A percentile compares a stretch with the other conserved stretches of the same genome.
These are phyloP conservation scores for Dorcus hopei DNA, from an alignment of 2,888 invertebrate species.

Conservation along the genomic window DNA sequence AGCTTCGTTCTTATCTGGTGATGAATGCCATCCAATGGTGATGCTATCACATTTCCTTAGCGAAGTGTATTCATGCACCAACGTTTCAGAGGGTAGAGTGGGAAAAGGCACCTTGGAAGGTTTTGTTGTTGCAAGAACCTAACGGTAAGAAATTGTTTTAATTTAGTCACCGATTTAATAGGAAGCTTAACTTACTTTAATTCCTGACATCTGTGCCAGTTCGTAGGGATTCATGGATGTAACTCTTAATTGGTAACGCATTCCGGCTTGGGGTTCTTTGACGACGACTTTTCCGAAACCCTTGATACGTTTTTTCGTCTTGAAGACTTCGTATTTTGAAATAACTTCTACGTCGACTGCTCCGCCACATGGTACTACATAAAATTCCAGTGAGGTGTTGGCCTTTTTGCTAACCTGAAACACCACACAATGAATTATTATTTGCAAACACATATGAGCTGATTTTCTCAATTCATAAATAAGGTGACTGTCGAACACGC, in stretches of 20 bases:
- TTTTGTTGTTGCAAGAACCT: slow-evolving; percentile 54
- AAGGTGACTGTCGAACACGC: no score
- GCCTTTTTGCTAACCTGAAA: slow-evolving; percentile 35
- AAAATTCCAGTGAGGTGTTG: slow-evolving; percentile 41
- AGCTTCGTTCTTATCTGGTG: slow-evolving; percentile 47
- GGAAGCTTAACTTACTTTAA: slow-evolving; percentile 46
- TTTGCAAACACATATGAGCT: no score
- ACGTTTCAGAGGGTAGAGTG: slow-evolving; percentile 53
- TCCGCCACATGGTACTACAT: slow-evolving; percentile 57
- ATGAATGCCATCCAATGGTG: slow-evolving; percentile 58
- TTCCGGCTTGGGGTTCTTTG: slow-evolving; percentile 44
- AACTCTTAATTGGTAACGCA: slow-evolving; percentile 53
- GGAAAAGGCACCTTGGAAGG: slow-evolving; percentile 51
- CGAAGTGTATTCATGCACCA: slow-evolving; percentile 53
- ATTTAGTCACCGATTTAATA: not conserved
- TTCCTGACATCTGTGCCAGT: slow-evolving; percentile 50
- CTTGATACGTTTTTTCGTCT: slow-evolving; percentile 45
- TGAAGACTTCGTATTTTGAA: slow-evolving; percentile 44
- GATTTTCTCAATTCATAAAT: no score
- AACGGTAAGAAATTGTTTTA: slow-evolving; percentile 8
- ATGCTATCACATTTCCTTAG: slow-evolving; percentile 53
- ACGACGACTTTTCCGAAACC: slow-evolving; percentile 50
- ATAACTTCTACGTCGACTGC: slow-evolving; percentile 52
- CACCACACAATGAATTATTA: no score
- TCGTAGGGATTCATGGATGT: slow-evolving; percentile 53